Percentiles rank a stretch among this genome's conserved stretches.
Conservation (phyloP, 2,888 invertebrate genomes). For the Strigamia maritima region DNA sequence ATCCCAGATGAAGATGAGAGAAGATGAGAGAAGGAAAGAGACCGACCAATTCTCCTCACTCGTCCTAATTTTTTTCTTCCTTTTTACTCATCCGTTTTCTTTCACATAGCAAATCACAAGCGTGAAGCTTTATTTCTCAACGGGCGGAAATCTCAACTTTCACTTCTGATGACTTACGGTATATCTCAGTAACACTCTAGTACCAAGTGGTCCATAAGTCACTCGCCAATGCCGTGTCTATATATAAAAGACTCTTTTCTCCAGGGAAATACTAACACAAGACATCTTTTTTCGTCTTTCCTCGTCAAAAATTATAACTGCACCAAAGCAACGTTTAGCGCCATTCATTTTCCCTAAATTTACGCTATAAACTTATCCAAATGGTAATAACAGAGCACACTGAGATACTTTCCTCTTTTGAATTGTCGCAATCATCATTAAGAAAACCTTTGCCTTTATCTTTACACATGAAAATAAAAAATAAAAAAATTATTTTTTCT, state of each 20-base stretch:
- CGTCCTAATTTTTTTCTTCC: not conserved
- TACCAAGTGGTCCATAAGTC: slow-evolving; percentile 22
- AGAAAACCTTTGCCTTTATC: slow-evolving; percentile 14
- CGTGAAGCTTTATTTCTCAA: slow-evolving; percentile 28
- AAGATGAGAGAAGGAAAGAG: not conserved
- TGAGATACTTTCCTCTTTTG: slow-evolving; percentile 13
- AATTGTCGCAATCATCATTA: slow-evolving; percentile 28
- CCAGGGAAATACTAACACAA: not conserved
- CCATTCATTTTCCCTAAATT: not conserved
- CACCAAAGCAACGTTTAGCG: slow-evolving; percentile 15
- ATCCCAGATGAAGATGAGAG: slow-evolving; percentile 5
- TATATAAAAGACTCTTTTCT: not conserved
- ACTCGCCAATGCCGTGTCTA: slow-evolving; percentile 13
- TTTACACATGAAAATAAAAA: not conserved
- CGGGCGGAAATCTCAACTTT: slow-evolving; percentile 18
- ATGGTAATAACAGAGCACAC: not conserved
- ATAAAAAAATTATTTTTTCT: not conserved
- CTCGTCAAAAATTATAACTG: slow-evolving; percentile 8
- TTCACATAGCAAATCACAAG: not conserved
- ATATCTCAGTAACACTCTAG: not conserved
- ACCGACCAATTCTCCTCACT: not conserved
- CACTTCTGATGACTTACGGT: not conserved
- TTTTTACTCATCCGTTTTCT: not conserved
- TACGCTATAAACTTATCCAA: slow-evolving; percentile 11
- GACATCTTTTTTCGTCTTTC: not conserved